Percentiles rank a stretch among this genome's conserved stretches.
Evolutionary conservation across 2,797 vertebrate genomes (phyloP).

Genomic region (Luscinia megarhynchos): DNA sequence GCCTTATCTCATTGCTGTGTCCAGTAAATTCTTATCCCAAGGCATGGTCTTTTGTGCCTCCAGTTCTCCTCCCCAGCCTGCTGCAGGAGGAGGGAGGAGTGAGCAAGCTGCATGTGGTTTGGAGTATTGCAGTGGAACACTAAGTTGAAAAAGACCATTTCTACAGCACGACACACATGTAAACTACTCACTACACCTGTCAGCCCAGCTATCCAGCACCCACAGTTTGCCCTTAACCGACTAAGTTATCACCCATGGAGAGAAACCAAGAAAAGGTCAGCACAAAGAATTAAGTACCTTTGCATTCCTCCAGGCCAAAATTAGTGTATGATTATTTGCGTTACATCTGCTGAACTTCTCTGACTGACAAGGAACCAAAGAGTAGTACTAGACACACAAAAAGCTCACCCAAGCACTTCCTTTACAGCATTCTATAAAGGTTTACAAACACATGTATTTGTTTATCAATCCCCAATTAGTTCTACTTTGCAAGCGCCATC

Average conservation of each 20-base stretch:
- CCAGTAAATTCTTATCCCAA: neutral
- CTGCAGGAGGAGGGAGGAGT: neutral
- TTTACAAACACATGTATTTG: neutral
- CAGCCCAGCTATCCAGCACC: neutral
- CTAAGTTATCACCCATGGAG: neutral
- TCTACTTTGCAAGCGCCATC: neutral
- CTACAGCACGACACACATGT: fast-evolving
- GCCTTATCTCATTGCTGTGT: neutral
- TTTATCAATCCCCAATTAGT: neutral
- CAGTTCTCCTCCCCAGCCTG: neutral
- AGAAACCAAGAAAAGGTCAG: neutral
- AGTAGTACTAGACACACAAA: neutral
- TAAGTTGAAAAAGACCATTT: neutral
- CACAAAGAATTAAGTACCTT: neutral
- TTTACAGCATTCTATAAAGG: neutral
- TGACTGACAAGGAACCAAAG: neutral
- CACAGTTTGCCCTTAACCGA: neutral
- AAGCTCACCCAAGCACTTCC: neutral
- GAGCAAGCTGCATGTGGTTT: neutral
- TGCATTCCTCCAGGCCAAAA: neutral
- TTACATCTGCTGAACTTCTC: neutral
- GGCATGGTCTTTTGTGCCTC: neutral
- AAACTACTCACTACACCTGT: neutral
- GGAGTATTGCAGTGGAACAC: neutral
- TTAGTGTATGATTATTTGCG: neutral